These are phyloP conservation scores for Listrodromus nycthemerus DNA, from an alignment of 2,888 invertebrate genomes.

Conservation along the genomic window DNA sequence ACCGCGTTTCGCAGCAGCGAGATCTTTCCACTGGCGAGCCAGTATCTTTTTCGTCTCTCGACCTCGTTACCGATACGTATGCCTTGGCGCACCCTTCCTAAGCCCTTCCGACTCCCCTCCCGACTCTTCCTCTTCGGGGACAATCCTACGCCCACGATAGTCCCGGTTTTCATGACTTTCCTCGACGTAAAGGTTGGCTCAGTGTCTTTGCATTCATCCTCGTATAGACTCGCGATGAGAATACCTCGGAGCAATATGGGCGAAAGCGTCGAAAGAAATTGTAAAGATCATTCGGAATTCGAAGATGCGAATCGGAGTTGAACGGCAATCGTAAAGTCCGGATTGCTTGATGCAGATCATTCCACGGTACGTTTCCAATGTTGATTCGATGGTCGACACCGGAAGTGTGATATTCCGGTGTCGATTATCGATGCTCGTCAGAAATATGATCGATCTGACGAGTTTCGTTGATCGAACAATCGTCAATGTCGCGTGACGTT, in stretches of 20 bases:
- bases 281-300: background rate
- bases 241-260: background rate
- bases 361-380: too few relatives aligned
- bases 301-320: too few relatives aligned
- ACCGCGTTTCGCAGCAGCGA: conserved; percentile 31
- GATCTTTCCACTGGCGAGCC: conserved; percentile 24
- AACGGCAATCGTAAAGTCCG: too few relatives aligned
- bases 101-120: background rate
- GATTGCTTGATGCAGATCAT: too few relatives aligned
- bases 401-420: too few relatives aligned
- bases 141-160: conserved; percentile 21
- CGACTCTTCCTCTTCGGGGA: background rate
- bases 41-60: conserved; percentile 50
- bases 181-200: conserved; percentile 38
- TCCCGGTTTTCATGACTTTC: conserved; percentile 48
- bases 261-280: background rate
- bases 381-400: too few relatives aligned
- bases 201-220: conserved; percentile 42
- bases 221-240: background rate
- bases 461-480: too few relatives aligned
- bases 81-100: conserved; percentile 8
- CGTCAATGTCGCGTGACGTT: too few relatives aligned
- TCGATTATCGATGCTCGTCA: too few relatives aligned
- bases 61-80: conserved; percentile 77
- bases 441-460: too few relatives aligned